Base-by-base conservation (phyloP, 2,113 vertebrate species). In the Syngnathoides biaculeatus region DNA sequence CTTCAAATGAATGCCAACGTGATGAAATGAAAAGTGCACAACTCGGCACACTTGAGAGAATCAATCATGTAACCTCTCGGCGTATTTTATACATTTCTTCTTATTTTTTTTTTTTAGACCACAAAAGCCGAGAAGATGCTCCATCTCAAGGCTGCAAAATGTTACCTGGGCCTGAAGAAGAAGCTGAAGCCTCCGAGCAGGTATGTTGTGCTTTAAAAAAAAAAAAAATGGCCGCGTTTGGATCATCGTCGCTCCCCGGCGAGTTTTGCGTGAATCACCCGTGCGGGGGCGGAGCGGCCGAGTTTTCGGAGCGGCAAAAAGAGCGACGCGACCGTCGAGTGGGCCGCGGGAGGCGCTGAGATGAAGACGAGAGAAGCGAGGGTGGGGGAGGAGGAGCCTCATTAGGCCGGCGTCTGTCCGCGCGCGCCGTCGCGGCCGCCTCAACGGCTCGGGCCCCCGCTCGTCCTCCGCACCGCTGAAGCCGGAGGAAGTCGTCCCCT, bases 141-240 rank as follows among this genome's bases (percentile, higher is more conserved):
- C 72, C 85, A 90, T 17, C 84, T 98, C 64, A 89, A 71, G 79
- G 91, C 91, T 40, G 62, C 94, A 76, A 99, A 94, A 80, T 91
- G 95, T 86, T 99, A 97, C 88, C 85, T 95, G 52, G 97, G 97
- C 72, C 90, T 98, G 71, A 96, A 91, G 86, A 98, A 89, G 84
- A 97, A 94, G 87, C 83, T 95, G 83, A 99, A 97, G 80, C 93
- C 95, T 68, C 94, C 95, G 90, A 79, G 58, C 61, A 87, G 80
- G 85, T 83, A 62, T 6, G 19, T 9, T 20, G 43, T 1, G 43
- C 15, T 47, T 43, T 43, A 14, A 43, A 43, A 40, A 61, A 61
- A 55, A 24, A 53, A 1, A 47, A 47, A 47, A 47, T 1, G 17
- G 15, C 0, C 17, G 17, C 15, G 6, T 20, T 48, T 52, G 20